phyloP scores from a whole-genome alignment of 64 coral and sea anemone species.

The Anthopleura sola region DNA sequence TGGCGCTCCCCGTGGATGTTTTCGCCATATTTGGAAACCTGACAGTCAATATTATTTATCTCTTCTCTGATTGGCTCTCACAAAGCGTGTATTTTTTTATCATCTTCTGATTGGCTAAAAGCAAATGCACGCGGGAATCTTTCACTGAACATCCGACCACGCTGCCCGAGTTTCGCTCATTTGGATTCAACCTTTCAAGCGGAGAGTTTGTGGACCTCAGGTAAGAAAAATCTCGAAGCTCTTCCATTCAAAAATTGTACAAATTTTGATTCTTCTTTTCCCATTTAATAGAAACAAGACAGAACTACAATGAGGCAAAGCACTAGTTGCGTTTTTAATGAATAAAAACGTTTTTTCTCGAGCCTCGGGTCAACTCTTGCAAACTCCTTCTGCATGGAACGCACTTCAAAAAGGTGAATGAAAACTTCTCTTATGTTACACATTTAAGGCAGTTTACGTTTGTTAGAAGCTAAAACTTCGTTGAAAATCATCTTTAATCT shows the following conservation, averaged over 20 bases:
- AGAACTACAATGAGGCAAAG: not conserved
- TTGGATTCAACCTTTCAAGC: not conserved
- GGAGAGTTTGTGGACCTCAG: not conserved
- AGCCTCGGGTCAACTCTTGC: not conserved
- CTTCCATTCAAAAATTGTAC: not conserved
- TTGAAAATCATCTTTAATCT: not conserved
- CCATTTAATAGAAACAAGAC: not conserved
- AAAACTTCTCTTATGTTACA: not conserved
- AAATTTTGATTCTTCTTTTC: not conserved
- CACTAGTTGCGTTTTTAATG: not conserved
- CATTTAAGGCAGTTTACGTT: not conserved
- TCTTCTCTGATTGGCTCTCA: not conserved
- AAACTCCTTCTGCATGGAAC: not conserved
- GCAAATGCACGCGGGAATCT: not conserved
- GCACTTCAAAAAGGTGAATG: not conserved
- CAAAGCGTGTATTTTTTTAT: not conserved
- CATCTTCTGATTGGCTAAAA: not conserved
- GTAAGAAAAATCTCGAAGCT: not conserved
- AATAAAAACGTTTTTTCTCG: not conserved
- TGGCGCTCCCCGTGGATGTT: not conserved
- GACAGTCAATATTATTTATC: not conserved
- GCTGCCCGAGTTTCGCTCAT: not conserved
- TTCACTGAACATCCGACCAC: not conserved
- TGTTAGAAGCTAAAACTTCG: not conserved
- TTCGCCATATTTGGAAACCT: not conserved